phyloP scores from a whole-genome alignment of 2,797 vertebrate species.

The Sciaenops ocellatus region DNA sequence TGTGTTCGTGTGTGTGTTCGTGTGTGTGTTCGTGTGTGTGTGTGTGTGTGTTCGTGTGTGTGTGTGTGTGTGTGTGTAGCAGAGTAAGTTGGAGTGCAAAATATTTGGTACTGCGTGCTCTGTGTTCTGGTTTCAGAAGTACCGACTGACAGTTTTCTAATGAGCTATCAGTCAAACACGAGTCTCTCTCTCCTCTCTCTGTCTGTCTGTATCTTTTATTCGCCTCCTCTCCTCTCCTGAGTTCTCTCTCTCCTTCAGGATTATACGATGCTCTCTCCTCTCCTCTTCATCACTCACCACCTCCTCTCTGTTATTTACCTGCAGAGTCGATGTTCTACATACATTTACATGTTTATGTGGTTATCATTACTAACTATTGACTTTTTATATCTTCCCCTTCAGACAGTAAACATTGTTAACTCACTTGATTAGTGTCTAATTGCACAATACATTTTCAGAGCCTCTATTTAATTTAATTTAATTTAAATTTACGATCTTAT shows the following conservation, averaged over 20 bases:
- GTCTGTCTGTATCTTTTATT: background rate
- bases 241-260: background rate
- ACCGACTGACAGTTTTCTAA: background rate
- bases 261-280: background rate
- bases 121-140: background rate
- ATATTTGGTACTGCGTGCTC: too few relatives aligned
- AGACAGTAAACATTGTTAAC: slow-evolving; percentile 27
- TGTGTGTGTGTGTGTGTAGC: background rate
- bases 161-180: slow-evolving; percentile 12
- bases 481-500: background rate
- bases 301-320: background rate
- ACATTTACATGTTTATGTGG: slow-evolving; percentile 20
- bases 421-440: background rate
- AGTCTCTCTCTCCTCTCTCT: background rate
- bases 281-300: background rate
- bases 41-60: background rate
- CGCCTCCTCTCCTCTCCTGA: background rate
- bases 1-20: too few relatives aligned
- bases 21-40: too few relatives aligned
- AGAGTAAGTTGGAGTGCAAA: background rate
- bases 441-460: slow-evolving; percentile 1
- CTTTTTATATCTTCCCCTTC: slow-evolving; percentile 13
- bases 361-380: background rate
- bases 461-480: background rate
- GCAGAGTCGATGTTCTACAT: background rate